Base-by-base conservation (phyloP, 2,888 invertebrate species). In the Volucella inflata region DNA sequence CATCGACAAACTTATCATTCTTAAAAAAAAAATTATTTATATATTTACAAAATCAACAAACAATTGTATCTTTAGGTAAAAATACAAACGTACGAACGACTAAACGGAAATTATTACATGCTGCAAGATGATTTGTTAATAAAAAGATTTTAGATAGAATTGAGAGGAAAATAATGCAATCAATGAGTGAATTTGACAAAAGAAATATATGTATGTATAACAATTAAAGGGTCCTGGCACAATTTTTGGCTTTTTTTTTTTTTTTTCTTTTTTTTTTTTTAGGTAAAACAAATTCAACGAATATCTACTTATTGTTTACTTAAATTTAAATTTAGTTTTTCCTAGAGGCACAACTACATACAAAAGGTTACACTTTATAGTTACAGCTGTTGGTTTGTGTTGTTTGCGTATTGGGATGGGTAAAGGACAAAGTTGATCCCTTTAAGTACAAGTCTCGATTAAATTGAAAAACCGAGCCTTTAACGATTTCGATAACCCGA, bases 281-380 rank as follows among this genome's bases (percentile, higher is more conserved):
- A 38, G 67, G 62, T 68, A 72, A 67, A 78, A 76, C 70, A 64
- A 75, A 44, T 59, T 48, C 46, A 51, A 72, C 55, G 11, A 51
- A 53, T 46, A 67, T 65, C 17, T 46, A 70, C 51, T 51, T 21
- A 44, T 59, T 72, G 71, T 46, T 64, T 62, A 36, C 68, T 78
- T 87, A 70, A 68, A 74, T 48, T 50, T 78, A 85, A 59, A 59
- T n/a, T 62, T 72, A 72, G 30, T 40, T 76, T 84, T 77, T 74
- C 38, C 81, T 87, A 87, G 84, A 87, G 87, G 87, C 87, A 87
- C 87, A 87, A 87, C 87, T 87, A 87, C 21, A 21, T 21, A 21
- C 87, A 80, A 80, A 80, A 71, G 55, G 57, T 71, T 76, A 80
- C 75, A 79, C 64, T 67, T 70, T 16, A n/a, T n/a, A 75, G 74